Base-by-base conservation (phyloP, 2,113 vertebrate species). In the rabbit (Oryctolagus cuniculus) region DNA sequence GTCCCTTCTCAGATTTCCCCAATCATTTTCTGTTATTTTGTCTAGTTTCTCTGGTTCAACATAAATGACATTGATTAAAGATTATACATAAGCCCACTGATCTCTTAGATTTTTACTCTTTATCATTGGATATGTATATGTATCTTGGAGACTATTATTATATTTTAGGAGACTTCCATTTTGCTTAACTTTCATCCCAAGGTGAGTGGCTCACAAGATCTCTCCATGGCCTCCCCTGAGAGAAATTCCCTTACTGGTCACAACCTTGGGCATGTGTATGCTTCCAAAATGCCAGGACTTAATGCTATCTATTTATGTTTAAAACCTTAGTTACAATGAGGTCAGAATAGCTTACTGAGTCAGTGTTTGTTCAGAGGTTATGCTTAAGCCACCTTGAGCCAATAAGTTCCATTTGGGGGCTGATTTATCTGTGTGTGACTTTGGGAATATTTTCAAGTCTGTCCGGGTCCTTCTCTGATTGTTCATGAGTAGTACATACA, bases 211-310 rank as follows among this genome's bases (percentile, higher is more conserved):
- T 90, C 49, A 93, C 22, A 90, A 58, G 12, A 49, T 53, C 24
- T 12, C 21, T 84, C n/a, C 27, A 31, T 63, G 9, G 3, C 4
- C 34, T 17, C 3, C 10, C 27, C 12, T 53, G 82, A 31, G 22
- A 96, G n/a, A 89, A 94, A 36, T 74, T 84, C 4, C 64, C 15
- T 87, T 34, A 61, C n/a, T 85, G 34, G 55, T 55, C 49, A 63
- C 10, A 63, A 63, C 5, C 1, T 53, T 85, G 55, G 10, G 29
- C 25, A 21, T 77, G 49, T 82, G 6, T 19, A 70, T 10, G 10
- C 51, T 58, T 92, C 66, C 34, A 89, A 66, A 85, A 25, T 8
- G 89, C 34, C 13, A 81, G 6, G 44, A 5, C 55, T 87, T 21
- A 95, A 72, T 51, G 15, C 90, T 19, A 86, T 53, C 2, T 84